Percentiles rank a stretch among this genome's conserved stretches.
phyloP scores from a whole-genome alignment of 2,797 vertebrate genomes.

The Falco naumanni region DNA sequence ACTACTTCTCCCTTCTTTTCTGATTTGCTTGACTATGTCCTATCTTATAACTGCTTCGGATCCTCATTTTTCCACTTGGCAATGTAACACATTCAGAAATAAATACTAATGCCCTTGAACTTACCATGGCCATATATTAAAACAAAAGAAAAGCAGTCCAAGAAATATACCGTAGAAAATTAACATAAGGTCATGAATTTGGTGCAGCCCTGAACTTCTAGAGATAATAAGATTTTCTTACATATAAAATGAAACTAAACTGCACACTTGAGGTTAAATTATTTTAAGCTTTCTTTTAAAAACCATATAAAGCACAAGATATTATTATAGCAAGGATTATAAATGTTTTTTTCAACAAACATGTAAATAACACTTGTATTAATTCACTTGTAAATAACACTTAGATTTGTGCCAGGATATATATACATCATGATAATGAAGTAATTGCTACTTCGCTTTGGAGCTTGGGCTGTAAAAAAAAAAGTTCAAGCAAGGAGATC shows the following conservation, averaged over 20 bases:
- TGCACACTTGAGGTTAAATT: neutral
- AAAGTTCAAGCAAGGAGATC: neutral
- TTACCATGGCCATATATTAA: neutral
- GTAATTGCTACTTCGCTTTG: neutral
- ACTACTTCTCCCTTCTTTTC: neutral
- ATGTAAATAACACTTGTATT: neutral
- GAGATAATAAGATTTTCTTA: neutral
- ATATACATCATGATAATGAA: neutral
- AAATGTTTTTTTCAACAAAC: neutral
- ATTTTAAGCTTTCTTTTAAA: neutral
- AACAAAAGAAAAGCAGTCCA: neutral
- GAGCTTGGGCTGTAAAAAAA: neutral
- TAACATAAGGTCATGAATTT: neutral
- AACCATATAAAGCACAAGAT: neutral
- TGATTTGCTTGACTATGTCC: neutral
- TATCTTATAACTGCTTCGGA: neutral
- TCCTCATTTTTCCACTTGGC: neutral
- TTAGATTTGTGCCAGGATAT: neutral
- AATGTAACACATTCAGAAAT: neutral
- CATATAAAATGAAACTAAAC: neutral
- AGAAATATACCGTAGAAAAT: neutral
- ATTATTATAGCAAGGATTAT: neutral
- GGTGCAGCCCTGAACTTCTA: neutral
- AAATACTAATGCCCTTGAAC: conserved; percentile 10
- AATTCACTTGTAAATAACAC: neutral